A percentile compares a stretch with the other conserved stretches of the same genome.
Conservation (phyloP, 2,113 vertebrate genomes). For the Physeter macrocephalus region DNA sequence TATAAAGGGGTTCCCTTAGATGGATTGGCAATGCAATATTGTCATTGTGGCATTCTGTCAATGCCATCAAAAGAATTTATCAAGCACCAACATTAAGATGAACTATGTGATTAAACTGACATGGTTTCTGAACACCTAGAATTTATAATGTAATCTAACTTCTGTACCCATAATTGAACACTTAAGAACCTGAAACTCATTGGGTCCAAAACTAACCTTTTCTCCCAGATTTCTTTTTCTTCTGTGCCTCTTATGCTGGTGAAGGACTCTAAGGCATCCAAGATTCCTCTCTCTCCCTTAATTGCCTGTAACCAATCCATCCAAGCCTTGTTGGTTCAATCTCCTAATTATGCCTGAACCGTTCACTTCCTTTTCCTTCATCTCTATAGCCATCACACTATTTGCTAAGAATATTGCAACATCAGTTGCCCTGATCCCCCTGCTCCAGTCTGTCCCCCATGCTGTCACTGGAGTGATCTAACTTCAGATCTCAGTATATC, state of each 20-base stretch:
- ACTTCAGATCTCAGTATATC: not conserved
- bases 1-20: not conserved
- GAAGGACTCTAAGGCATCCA: not conserved
- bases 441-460: not conserved
- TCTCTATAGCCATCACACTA: not conserved
- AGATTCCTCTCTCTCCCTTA: not conserved
- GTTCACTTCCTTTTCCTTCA: not conserved
- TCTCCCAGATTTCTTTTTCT: not conserved
- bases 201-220: slow-evolving; percentile 9
- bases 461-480: not conserved
- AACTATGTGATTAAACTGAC: slow-evolving; percentile 39
- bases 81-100: not conserved
- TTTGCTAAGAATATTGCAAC: not conserved
- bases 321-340: not conserved
- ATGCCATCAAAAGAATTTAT: slow-evolving; percentile 9
- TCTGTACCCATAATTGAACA: not conserved
- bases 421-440: not conserved
- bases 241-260: not conserved
- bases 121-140: not conserved
- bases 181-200: slow-evolving; percentile 19
- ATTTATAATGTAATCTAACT: not conserved
- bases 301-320: not conserved
- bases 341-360: not conserved
- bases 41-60: not conserved
- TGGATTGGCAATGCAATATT: not conserved